Conservation (phyloP, 1,140 invertebrate genomes). For the Doryteuthis pealeii region DNA sequence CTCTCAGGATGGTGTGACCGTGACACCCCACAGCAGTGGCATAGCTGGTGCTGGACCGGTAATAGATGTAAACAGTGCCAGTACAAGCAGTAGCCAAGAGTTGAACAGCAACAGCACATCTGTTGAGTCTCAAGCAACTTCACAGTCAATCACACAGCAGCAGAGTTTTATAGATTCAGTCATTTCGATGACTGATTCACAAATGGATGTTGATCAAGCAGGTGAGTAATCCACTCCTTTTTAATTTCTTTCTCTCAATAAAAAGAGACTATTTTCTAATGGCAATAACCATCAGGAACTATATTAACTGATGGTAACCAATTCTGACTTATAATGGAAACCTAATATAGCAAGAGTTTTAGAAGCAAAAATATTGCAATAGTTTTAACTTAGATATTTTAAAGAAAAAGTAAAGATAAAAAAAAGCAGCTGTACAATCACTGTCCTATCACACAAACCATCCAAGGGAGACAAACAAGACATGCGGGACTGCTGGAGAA, state of each 20-base stretch:
- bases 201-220: conserved; percentile 54
- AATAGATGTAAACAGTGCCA: neutral
- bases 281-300: too few species aligned
- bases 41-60: neutral
- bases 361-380: too few species aligned
- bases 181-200: conserved; percentile 28
- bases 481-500: too few species aligned
- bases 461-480: too few species aligned
- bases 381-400: too few species aligned
- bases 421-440: too few species aligned
- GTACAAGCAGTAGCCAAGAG: neutral
- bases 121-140: neutral
- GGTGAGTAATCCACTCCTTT: conserved; percentile 25
- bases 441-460: too few species aligned
- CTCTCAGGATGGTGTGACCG: neutral
- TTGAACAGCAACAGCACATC: neutral
- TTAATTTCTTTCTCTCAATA: neutral
- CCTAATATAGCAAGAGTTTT: too few species aligned
- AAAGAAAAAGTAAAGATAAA: too few species aligned
- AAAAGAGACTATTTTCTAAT: neutral
- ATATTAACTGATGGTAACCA: too few species aligned
- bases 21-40: too few species aligned
- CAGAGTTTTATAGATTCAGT: conserved; percentile 7
- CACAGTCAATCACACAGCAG: neutral
- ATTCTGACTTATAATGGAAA: too few species aligned